phyloP scores from a whole-genome alignment of 2,797 vertebrate genomes.

The Heteromormyrus szaboi region DNA sequence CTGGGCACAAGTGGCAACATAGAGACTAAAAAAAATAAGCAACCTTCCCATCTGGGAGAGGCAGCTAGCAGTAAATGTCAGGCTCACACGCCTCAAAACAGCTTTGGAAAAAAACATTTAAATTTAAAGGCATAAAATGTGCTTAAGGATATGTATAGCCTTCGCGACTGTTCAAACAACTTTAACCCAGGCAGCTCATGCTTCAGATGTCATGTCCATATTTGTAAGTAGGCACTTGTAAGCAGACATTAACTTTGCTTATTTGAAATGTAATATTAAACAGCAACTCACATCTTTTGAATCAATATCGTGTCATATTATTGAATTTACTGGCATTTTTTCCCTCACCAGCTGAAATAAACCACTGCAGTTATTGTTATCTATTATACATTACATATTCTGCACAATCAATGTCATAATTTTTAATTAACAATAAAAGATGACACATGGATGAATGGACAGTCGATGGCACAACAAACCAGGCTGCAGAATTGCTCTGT shows the following conservation, averaged over 20 bases:
- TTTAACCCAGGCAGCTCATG: not conserved
- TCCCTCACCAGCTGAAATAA: not conserved
- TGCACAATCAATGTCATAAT: not conserved
- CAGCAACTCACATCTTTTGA: not conserved
- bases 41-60: not conserved
- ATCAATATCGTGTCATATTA: conserved; percentile 3
- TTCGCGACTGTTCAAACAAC: not conserved
- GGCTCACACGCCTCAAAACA: not conserved
- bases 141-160: not conserved
- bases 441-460: not conserved
- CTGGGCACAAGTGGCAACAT: not conserved
- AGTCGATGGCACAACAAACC: not conserved
- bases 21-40: not conserved
- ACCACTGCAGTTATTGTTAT: not conserved
- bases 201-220: not conserved
- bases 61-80: not conserved
- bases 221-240: not conserved
- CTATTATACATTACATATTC: not conserved
- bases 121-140: not conserved
- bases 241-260: not conserved
- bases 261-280: not conserved
- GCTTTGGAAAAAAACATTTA: not conserved
- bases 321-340: not conserved
- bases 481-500: not conserved
- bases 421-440: not conserved